A percentile compares a stretch with the other conserved stretches of the same genome.
Conservation (phyloP, 2,888 invertebrate genomes). For the Parnassius orleans region DNA sequence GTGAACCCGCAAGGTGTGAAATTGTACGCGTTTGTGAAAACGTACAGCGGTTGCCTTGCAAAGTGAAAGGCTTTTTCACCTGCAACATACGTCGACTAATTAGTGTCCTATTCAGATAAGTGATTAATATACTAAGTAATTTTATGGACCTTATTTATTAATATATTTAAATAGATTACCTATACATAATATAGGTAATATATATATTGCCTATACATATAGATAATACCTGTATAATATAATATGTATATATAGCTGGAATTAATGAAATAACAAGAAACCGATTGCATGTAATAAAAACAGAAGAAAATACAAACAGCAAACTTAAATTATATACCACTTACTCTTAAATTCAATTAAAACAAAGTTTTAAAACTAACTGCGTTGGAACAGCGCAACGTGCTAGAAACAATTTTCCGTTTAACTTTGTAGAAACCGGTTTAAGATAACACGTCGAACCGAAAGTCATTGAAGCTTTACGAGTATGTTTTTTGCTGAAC, state of each 20-base stretch:
- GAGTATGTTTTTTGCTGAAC: slow-evolving; percentile 47
- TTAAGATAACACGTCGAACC: slow-evolving; percentile 69
- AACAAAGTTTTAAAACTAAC: slow-evolving; percentile 58
- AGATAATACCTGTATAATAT: no score
- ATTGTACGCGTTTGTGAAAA: slow-evolving; percentile 25
- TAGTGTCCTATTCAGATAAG: slow-evolving; percentile 11
- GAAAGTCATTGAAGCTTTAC: slow-evolving; percentile 77
- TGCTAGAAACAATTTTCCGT: slow-evolving; percentile 47
- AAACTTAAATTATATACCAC: no score
- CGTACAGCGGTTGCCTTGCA: slow-evolving; percentile 19
- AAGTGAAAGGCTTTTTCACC: slow-evolving; percentile 24
- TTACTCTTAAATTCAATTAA: slow-evolving; percentile 21
- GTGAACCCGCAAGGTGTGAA: slow-evolving; percentile 23
- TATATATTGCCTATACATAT: no score
- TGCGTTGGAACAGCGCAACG: slow-evolving; percentile 30
- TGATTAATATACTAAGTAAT: not conserved
- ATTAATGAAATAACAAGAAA: no score
- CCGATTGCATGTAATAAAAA: no score
- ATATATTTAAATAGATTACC: no score
- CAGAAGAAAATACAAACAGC: no score
- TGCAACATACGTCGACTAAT: slow-evolving; percentile 21
- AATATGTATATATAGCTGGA: no score
- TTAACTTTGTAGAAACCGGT: slow-evolving; percentile 43
- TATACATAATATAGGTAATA: no score
- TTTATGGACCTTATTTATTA: no score